Conservation (phyloP, 2,797 vertebrate species). For the Crocidura indochinensis region DNA sequence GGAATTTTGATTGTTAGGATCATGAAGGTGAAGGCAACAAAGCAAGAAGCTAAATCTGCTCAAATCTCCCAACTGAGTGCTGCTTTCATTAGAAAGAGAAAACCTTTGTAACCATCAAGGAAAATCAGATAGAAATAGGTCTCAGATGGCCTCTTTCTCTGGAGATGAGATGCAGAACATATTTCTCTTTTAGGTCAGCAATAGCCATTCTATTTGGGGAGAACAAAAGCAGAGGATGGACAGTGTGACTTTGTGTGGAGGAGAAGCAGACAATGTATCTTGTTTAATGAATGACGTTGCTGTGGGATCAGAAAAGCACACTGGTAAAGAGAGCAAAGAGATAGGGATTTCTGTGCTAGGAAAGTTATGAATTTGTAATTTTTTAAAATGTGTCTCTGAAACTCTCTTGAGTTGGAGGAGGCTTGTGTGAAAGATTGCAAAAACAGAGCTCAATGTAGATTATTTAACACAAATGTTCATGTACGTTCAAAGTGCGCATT, state of each 20-base stretch:
- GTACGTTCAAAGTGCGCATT: conserved; percentile 45
- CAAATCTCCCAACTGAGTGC: not conserved
- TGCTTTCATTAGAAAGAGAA: not conserved
- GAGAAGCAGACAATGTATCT: not conserved
- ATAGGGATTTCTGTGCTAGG: not conserved
- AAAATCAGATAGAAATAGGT: not conserved
- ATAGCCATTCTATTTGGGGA: not conserved
- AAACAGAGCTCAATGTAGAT: not conserved
- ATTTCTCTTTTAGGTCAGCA: not conserved
- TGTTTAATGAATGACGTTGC: not conserved
- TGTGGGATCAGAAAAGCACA: not conserved
- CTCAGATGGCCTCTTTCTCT: not conserved
- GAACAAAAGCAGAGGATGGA: not conserved
- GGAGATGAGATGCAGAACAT: not conserved
- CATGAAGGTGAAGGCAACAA: rapidly evolving
- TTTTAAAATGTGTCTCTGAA: not conserved
- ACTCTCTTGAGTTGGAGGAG: not conserved
- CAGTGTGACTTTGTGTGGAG: not conserved
- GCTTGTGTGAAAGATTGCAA: not conserved
- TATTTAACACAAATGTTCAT: conserved; percentile 15
- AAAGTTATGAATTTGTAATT: not conserved
- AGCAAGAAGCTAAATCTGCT: not conserved
- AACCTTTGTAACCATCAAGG: not conserved
- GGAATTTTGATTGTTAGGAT: rapidly evolving
- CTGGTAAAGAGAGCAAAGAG: not conserved